These are phyloP conservation scores for Eulithis prunata DNA, from an alignment of 2,888 invertebrate species.

Conservation along the genomic window DNA sequence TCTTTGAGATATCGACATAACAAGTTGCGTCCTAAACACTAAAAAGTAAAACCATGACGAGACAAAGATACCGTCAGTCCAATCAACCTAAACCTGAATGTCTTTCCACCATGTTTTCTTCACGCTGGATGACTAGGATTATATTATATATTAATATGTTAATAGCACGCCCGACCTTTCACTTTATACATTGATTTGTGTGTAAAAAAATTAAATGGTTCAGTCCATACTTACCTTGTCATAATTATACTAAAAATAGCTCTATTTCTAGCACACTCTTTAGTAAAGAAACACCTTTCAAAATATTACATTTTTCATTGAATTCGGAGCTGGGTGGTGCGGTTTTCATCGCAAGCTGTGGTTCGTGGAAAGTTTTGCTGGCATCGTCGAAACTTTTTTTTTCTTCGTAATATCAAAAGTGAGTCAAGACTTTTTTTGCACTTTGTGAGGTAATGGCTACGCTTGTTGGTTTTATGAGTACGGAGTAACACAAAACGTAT, in stretches of 20 bases:
- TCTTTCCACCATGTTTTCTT: no score
- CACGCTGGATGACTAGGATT: no score
- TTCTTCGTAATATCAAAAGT: slow-evolving; percentile 9
- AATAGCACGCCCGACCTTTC: no score
- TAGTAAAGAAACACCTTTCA: not conserved
- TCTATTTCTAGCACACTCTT: no score
- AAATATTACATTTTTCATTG: slow-evolving; percentile 5
- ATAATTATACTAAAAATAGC: no score
- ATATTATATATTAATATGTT: no score
- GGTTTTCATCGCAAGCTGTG: slow-evolving; percentile 2
- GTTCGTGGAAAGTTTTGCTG: slow-evolving; percentile 1
- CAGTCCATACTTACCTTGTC: no score
- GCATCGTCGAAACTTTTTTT: slow-evolving; percentile 7
- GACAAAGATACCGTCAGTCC: no score
- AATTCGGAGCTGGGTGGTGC: slow-evolving; percentile 3
- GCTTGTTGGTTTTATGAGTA: slow-evolving; percentile 9
- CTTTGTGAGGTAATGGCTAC: slow-evolving; percentile 10
- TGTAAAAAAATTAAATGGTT: no score
- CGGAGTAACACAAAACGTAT: no score
- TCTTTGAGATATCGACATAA: not conserved
- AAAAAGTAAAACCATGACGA: not conserved
- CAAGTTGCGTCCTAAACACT: not conserved
- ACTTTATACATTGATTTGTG: no score
- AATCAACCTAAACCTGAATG: no score
- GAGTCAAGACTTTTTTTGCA: slow-evolving; percentile 13